A percentile compares a stretch with the other conserved stretches of the same genome.
These are phyloP conservation scores for Aix galericulata DNA, from an alignment of 2,113 vertebrate species.

Conservation along the genomic window DNA sequence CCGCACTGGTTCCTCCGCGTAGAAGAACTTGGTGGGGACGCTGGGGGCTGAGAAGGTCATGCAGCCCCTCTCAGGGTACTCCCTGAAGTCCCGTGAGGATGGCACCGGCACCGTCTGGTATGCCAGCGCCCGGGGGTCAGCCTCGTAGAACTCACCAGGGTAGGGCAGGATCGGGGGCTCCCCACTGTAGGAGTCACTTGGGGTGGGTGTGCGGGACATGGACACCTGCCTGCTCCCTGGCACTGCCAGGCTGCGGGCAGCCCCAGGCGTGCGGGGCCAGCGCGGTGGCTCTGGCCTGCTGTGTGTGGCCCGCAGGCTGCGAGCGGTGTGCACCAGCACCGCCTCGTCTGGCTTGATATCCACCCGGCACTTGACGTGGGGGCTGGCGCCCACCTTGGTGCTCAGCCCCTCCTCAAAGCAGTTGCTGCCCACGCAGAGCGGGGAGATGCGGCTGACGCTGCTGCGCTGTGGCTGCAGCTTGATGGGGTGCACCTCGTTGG, in stretches of 20 bases:
- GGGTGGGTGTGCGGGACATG: slow-evolving; percentile 87
- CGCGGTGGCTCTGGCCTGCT: slow-evolving; percentile 48
- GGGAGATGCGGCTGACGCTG: slow-evolving; percentile 85
- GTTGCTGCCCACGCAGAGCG: slow-evolving; percentile 86
- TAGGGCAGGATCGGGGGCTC: slow-evolving; percentile 84
- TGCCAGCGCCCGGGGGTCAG: slow-evolving; percentile 75
- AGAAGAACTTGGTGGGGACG: slow-evolving; percentile 90
- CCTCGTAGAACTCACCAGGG: slow-evolving; percentile 73
- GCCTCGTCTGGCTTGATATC: slow-evolving; percentile 94
- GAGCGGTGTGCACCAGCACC: slow-evolving; percentile 83
- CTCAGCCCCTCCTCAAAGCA: slow-evolving; percentile 82
- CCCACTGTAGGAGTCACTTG: slow-evolving; percentile 88
- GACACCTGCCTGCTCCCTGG: slow-evolving; percentile 79
- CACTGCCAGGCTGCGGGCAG: slow-evolving; percentile 81
- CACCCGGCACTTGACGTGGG: slow-evolving; percentile 91
- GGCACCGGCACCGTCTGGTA: slow-evolving; percentile 81
- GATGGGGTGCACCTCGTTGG: slow-evolving; percentile 94
- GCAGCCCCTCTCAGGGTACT: slow-evolving; percentile 81
- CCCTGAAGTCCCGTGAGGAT: slow-evolving; percentile 74
- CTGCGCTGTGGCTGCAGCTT: slow-evolving; percentile 91
- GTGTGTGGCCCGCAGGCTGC: slow-evolving; percentile 66
- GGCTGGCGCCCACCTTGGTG: slow-evolving; percentile 75
- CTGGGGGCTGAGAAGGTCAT: slow-evolving; percentile 83
- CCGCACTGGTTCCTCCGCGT: slow-evolving; percentile 83
- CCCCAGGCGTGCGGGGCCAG: slow-evolving; percentile 80